Percentiles rank a stretch among this genome's conserved stretches.
These are phyloP conservation scores for Machaerirhynchus nigripectus DNA, from an alignment of 2,113 vertebrate species.

Conservation along the genomic window DNA sequence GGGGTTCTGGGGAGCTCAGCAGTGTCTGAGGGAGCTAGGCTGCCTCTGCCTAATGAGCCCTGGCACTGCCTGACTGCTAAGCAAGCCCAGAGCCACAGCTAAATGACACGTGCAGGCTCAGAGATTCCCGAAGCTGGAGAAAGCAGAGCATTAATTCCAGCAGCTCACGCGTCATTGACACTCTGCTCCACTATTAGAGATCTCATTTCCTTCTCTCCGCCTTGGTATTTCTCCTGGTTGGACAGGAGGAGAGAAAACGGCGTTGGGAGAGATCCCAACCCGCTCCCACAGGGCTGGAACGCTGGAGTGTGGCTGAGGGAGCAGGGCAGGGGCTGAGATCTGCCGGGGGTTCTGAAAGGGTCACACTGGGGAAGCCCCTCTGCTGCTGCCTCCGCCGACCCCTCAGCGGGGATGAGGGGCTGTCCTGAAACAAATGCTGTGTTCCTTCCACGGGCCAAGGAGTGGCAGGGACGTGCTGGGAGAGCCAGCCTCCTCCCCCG, in stretches of 20 bases:
- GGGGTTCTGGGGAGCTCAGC: neutral
- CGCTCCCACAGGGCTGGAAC: neutral
- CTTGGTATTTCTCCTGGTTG: neutral
- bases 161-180: slow-evolving; percentile 23
- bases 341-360: neutral
- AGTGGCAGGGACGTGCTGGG: neutral
- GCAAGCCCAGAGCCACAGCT: slow-evolving; percentile 5
- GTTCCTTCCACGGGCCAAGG: neutral
- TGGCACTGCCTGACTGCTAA: slow-evolving; percentile 9
- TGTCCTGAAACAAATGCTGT: neutral
- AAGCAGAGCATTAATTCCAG: slow-evolving; percentile 53
- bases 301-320: neutral
- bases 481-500: neutral
- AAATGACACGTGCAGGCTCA: neutral
- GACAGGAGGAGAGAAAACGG: neutral
- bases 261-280: neutral
- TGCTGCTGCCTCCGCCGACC: neutral
- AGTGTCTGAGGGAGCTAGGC: neutral
- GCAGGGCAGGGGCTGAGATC: neutral
- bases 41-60: slow-evolving; percentile 36
- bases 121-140: neutral
- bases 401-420: accelerated
- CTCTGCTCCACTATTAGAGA: slow-evolving; percentile 16
- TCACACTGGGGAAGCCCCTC: neutral
- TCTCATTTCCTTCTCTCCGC: neutral